Evolutionary conservation across 2,797 vertebrate genomes (phyloP), one percentile per base, ranked within the genome.

Genomic region (Pangasius mekongensis): DNA sequence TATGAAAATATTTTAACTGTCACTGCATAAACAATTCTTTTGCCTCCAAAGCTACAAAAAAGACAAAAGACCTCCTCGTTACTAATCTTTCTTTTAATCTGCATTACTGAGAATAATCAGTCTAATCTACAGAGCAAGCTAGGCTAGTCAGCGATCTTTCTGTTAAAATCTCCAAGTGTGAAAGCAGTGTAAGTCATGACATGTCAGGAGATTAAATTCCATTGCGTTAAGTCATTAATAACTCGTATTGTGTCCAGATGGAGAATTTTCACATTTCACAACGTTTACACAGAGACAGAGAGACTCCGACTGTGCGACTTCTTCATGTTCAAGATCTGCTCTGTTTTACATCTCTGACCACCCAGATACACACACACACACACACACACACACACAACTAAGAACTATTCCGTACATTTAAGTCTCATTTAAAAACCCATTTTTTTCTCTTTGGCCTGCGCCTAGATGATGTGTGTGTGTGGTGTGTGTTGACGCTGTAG

Each of bases 301-400:
- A 24, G 77, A 81, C 52, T 56, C 76, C 52, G 76, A 30, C 54
- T 60, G 54, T 36, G 56, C 0, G 56, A 62, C 56, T 36, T 6
- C 78, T 80, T 11, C 18, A 56, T 24, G 20, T 0, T 58, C 54
- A 2, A 58, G 56, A 27, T 60, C 56, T 60, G 56, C 78, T 82
- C 56, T 58, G 77, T 62, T 82, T 62, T 39, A 82, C 22, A 62
- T 39, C 80, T 43, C 20, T 82, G 56, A 82, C 58, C 80, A 62
- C 24, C 52, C 76, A 77, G 14, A 54, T 6, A 30, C 74, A 78
- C 76, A 78, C 76, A 54, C 74, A 30, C 49, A 77, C 49, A 77
- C 74, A 52, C 47, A 52, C 74, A 77, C 27, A 49, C 73, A n/a
- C 47, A 77, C 11, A 5, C 7, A 7, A 77, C 74, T 9, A 16